These are phyloP conservation scores for Acanthochromis polyacanthus DNA, from an alignment of 2,113 vertebrate genomes.

Conservation along the genomic window DNA sequence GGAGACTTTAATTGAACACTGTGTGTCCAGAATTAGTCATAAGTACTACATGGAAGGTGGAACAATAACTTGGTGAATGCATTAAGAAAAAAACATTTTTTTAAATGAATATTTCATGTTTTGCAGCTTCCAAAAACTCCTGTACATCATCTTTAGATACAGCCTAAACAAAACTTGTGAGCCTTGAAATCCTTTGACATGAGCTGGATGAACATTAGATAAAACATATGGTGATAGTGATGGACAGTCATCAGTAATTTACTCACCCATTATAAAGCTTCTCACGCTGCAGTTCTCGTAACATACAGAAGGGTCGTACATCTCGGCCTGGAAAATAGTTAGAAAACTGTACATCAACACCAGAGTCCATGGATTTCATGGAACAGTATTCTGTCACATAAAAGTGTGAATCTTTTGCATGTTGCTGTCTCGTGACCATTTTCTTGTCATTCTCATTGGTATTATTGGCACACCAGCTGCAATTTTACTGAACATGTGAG, in stretches of 20 bases:
- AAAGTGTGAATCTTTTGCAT: not conserved
- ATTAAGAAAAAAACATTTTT: too few relatives aligned
- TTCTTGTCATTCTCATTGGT: not conserved
- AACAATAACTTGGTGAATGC: too few relatives aligned
- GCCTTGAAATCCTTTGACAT: not conserved
- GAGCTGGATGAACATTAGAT: not conserved
- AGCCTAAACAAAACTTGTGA: not conserved
- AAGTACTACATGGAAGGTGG: too few relatives aligned
- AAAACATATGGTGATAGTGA: not conserved
- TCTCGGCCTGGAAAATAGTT: slow-evolving; percentile 82
- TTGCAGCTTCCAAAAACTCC: not conserved
- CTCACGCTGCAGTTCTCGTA: slow-evolving; percentile 87
- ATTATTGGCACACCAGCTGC: not conserved
- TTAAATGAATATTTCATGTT: too few relatives aligned
- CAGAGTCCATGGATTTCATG: not conserved
- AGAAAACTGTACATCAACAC: slow-evolving; percentile 16
- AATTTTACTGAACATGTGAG: not conserved
- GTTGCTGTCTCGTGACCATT: not conserved
- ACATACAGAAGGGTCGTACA: slow-evolving; percentile 87
- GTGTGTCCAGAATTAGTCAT: too few relatives aligned
- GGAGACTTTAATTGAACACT: not conserved
- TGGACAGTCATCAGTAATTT: not conserved
- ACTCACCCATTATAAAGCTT: slow-evolving; percentile 88
- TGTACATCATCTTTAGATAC: not conserved
- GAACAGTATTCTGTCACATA: not conserved